Conservation (phyloP, 2,113 vertebrate species). For the Falco punctatus region DNA sequence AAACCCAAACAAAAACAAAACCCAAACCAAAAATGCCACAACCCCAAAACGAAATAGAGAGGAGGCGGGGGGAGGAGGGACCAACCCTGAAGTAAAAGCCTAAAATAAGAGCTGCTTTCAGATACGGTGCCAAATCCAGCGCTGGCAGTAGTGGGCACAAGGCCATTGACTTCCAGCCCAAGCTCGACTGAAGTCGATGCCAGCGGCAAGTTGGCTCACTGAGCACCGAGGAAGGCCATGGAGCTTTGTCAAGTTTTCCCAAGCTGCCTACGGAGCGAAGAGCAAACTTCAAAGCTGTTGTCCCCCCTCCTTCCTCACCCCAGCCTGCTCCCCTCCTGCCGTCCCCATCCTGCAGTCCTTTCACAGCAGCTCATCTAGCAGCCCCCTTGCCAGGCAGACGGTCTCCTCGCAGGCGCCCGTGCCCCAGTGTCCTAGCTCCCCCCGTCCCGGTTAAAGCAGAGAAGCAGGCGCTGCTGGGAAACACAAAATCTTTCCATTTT, state of each 20-base stretch:
- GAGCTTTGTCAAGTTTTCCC: conserved; percentile 57
- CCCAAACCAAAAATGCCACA: no score
- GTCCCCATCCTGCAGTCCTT: not conserved
- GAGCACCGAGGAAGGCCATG: not conserved
- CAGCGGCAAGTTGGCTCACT: conserved; percentile 20
- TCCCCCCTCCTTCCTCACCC: not conserved
- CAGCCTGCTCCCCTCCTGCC: not conserved
- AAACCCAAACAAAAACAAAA: no score
- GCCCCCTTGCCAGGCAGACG: conserved; percentile 39
- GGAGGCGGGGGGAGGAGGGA: not conserved
- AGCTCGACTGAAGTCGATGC: conserved; percentile 28
- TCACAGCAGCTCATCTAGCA: conserved; percentile 35
- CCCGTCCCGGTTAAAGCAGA: not conserved
- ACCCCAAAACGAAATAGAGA: not conserved
- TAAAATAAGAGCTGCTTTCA: conserved; percentile 56
- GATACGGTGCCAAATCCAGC: conserved; percentile 12
- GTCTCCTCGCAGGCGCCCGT: not conserved
- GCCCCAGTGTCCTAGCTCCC: not conserved
- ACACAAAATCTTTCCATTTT: conserved; percentile 13
- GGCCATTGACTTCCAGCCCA: conserved; percentile 36
- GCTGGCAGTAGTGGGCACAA: conserved; percentile 42
- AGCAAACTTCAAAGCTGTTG: conserved; percentile 25
- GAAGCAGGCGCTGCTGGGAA: not conserved
- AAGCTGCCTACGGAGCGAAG: not conserved
- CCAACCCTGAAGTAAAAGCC: conserved; percentile 13